Base-by-base conservation (phyloP, 2,113 vertebrate species). In the Scomber colias region DNA sequence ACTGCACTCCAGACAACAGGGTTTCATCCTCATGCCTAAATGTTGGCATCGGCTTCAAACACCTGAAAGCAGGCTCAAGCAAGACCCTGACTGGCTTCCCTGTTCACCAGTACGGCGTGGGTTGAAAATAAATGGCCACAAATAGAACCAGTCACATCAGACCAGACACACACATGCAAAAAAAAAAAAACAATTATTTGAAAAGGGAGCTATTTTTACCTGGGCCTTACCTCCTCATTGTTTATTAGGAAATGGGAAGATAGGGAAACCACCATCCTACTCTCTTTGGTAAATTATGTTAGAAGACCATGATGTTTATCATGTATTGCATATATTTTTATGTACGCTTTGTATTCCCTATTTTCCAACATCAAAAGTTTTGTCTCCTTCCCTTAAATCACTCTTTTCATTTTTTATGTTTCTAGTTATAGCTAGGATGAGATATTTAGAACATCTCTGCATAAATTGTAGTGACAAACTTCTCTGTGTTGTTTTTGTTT, bases 1-100 rank as follows among this genome's bases (percentile, higher is more conserved):
- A 17, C 57, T 61, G 40, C 59, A 46, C 63, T 31, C 53, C 27
- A 74, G 55, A 67, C 78, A 53, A 49, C 67, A 71, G 31, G 31
- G 31, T 35, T 35, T 35, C 31, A 35, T 70, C 60, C 48, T 77
- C 45, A 5, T 4, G 50, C 53, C 65, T 66, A 11, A 57, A 76
- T 73, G 66, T 67, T 84, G 82, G 65, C 85, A 62, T 68, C 30
- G 13, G 46, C 75, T 77, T 81, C 65, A 84, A 82, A 89, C 63
- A 60, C 15, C 27, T 74, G 30, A 60, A 53, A 24, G 45, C 0
- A 24, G 53, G 30, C 62, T 69, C 59, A 66, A 31, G 48, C 31
- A 21, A 65, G 69, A 27, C 55, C 51, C n/a, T 30, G 17, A 21
- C 35, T 71, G 48, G 57, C 49, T 45, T 66, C 60, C 45, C 70